These are phyloP conservation scores for Drosophila ohnishii DNA, from an alignment of 1,140 invertebrate species.

Conservation along the genomic window DNA sequence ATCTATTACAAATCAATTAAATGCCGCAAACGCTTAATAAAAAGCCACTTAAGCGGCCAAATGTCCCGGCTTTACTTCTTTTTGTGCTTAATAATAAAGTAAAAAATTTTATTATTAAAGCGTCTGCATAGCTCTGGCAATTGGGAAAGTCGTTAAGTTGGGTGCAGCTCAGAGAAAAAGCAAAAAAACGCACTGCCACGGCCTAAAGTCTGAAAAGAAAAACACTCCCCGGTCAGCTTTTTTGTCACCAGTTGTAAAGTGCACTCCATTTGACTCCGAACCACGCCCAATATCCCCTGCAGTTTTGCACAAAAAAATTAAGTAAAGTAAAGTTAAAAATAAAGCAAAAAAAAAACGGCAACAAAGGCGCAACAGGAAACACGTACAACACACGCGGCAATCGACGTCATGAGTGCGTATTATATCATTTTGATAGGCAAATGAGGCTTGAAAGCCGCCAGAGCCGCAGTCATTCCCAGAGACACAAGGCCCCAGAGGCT, in stretches of 20 bases:
- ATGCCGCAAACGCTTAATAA: slow-evolving; percentile 74
- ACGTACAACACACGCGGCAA: slow-evolving; percentile 55
- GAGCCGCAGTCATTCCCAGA: slow-evolving; percentile 34
- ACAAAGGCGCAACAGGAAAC: slow-evolving; percentile 65
- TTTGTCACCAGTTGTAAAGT: slow-evolving; percentile 64
- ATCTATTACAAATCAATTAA: slow-evolving; percentile 82
- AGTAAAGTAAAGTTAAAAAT: slow-evolving; percentile 8
- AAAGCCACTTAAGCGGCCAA: slow-evolving; percentile 66
- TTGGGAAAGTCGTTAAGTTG: slow-evolving; percentile 71
- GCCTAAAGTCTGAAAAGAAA: slow-evolving; percentile 26
- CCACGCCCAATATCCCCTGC: slow-evolving; percentile 47
- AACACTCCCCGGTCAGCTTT: slow-evolving; percentile 50
- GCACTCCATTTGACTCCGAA: slow-evolving; percentile 54
- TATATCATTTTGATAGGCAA: slow-evolving; percentile 80
- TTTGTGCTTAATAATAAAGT: slow-evolving; percentile 60
- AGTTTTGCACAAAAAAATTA: slow-evolving; percentile 42
- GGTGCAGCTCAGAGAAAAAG: slow-evolving; percentile 50
- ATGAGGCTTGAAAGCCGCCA: slow-evolving; percentile 77
- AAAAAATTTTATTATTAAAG: slow-evolving; percentile 61
- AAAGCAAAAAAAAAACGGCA: slow-evolving; percentile 15
- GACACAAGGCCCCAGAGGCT: slow-evolving; percentile 28
- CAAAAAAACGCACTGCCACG: slow-evolving; percentile 24
- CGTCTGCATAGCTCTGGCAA: slow-evolving; percentile 51
- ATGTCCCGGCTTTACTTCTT: slow-evolving; percentile 23
- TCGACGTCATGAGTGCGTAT: slow-evolving; percentile 74